Base-by-base conservation (phyloP, 2,113 vertebrate genomes). In the Coturnix japonica region DNA sequence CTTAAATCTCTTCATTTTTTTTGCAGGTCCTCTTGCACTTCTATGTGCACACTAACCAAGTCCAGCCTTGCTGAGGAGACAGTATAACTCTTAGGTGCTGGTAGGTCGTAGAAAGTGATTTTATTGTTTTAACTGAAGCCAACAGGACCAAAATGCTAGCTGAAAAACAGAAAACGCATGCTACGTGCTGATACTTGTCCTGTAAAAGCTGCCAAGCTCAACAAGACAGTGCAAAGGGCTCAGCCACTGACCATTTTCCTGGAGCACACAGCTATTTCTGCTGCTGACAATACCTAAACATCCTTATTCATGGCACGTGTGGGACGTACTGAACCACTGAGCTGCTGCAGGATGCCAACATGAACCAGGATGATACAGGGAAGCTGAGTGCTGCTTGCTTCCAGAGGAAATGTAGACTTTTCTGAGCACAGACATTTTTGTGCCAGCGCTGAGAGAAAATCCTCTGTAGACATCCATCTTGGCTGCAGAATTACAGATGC, bases 1-100 rank as follows among this genome's bases (percentile, higher is more conserved):
- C 53, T 86, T 74, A 86, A 73, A 51, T 67, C 47, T 88, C 70
- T 77, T 85, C 28, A 47, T 65, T 93, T 72, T 41, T 41, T 72
- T 86, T 57, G 51, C 21, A 81, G 47, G 46, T 39, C 14, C 30
- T 33, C 47, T 67, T 81, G 57, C 69, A 43, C 61, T 31, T 81
- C n/a, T 28, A 26, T 28, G 41, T 61, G 31, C 15, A 54, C 13
- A 37, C 3, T 28, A 46, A 77, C 43, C 37, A 79, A 47, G 83
- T 43, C 26, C 78, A 65, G 0, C 71, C 43, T 20, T 91, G 63
- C 87, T 70, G 71, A 39, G n/a, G 12, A 22, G 81, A 33, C 35
- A 84, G 51, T 21, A 7, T 5, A 75, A 25, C n/a, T 60, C 11
- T 15, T 53, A 13, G 22, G 26, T 67, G 7, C 53, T 0, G 0